Evolutionary conservation across 2,888 invertebrate species (phyloP).

Genomic region (Lucinisca nassula): DNA sequence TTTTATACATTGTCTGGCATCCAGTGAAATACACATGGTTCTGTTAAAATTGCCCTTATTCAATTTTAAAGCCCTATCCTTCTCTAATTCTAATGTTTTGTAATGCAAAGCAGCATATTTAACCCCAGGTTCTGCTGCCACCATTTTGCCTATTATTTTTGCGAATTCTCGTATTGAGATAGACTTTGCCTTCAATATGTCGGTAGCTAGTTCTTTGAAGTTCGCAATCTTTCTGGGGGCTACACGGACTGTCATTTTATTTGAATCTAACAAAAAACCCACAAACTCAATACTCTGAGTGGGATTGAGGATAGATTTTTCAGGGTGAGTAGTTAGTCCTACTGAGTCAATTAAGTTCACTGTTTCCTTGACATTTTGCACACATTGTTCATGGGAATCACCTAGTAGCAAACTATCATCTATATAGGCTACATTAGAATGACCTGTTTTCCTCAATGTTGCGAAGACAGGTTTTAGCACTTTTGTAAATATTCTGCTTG

Average conservation of each 20-base stretch:
- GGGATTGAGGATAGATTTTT: slow-evolving; percentile 61
- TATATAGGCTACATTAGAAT: slow-evolving; percentile 42
- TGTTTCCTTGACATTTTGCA: slow-evolving; percentile 32
- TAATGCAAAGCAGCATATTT: slow-evolving; percentile 59
- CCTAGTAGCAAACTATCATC: slow-evolving; percentile 49
- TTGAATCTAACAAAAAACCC: slow-evolving; percentile 62
- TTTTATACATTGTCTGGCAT: slow-evolving; percentile 14
- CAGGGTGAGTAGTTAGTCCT: slow-evolving; percentile 61
- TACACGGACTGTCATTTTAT: slow-evolving; percentile 35
- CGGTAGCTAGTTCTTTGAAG: slow-evolving; percentile 16
- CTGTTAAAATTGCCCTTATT: slow-evolving; percentile 49
- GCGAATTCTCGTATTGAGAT: slow-evolving; percentile 50
- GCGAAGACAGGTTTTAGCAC: slow-evolving; percentile 58
- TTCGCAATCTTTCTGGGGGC: slow-evolving; percentile 26
- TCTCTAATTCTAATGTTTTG: slow-evolving; percentile 60
- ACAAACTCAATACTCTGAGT: slow-evolving; percentile 57
- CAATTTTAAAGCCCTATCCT: slow-evolving; percentile 43
- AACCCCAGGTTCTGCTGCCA: slow-evolving; percentile 59
- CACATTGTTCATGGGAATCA: slow-evolving; percentile 38
- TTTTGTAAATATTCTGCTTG: slow-evolving; percentile 49
- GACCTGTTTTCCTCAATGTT: slow-evolving; percentile 30
- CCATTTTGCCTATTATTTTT: slow-evolving; percentile 46
- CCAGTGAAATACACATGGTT: background rate
- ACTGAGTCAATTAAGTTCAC: slow-evolving; percentile 37
- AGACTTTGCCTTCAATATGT: background rate